Evolutionary conservation across 2,888 invertebrate species (phyloP).

Genomic region (Pachycephus smyrnensis): DNA sequence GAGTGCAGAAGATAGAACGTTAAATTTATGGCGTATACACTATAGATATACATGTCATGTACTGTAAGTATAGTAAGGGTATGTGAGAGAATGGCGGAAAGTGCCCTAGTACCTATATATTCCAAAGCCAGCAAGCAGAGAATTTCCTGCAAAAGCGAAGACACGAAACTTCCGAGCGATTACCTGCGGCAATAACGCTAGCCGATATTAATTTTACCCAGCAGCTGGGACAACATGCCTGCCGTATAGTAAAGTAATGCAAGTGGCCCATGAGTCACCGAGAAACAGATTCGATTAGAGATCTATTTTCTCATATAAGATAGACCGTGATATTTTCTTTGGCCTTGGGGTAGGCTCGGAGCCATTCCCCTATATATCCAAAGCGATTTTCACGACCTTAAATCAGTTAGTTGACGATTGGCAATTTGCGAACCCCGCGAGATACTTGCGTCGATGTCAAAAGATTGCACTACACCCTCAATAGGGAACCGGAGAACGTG

Average conservation of each 20-base stretch:
- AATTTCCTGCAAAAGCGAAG: neutral
- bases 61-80: neutral
- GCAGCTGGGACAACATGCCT: slow-evolving; percentile 28
- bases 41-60: neutral
- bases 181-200: slow-evolving; percentile 12
- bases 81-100: neutral
- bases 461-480: neutral
- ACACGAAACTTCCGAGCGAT: slow-evolving; percentile 1
- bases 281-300: slow-evolving; percentile 33
- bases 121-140: neutral
- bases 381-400: slow-evolving; percentile 29
- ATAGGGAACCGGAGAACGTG: neutral
- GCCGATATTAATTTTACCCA: slow-evolving; percentile 31
- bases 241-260: slow-evolving; percentile 1
- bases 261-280: slow-evolving; percentile 15
- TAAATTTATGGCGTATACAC: neutral
- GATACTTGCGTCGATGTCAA: slow-evolving; percentile 25
- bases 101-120: neutral
- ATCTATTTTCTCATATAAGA: slow-evolving; percentile 33
- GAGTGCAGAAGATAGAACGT: neutral
- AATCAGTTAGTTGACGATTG: slow-evolving; percentile 55
- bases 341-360: slow-evolving; percentile 55
- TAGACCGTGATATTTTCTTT: slow-evolving; percentile 35
- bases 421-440: slow-evolving; percentile 55
- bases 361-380: slow-evolving; percentile 18